phyloP scores from a whole-genome alignment of 2,888 invertebrate genomes.

The Caenorhabditis sp. region DNA sequence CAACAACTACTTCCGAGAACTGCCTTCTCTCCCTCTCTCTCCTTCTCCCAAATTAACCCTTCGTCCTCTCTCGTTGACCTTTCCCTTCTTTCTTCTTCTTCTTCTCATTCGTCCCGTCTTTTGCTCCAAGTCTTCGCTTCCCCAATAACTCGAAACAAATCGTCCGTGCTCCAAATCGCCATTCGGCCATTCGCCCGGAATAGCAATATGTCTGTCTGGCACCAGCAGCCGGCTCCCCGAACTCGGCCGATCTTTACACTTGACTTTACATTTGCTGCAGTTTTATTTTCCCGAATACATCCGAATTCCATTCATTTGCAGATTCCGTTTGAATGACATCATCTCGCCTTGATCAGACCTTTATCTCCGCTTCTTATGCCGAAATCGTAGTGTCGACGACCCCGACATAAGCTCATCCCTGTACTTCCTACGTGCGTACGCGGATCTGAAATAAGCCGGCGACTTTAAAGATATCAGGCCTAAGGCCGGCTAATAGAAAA shows the following conservation, averaged over 20 bases:
- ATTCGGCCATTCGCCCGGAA: slow-evolving; percentile 42
- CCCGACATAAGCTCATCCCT: slow-evolving; percentile 45
- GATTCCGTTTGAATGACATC: slow-evolving; percentile 24
- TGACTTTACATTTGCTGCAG: slow-evolving; percentile 30
- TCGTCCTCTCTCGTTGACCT: slow-evolving; percentile 13
- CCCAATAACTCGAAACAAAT: slow-evolving; percentile 23
- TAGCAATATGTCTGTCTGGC: slow-evolving; percentile 27
- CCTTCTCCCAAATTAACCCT: slow-evolving; percentile 22
- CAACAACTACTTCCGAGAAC: slow-evolving; percentile 1
- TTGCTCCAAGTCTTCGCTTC: not conserved
- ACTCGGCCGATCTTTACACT: slow-evolving; percentile 33
- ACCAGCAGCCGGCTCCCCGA: too few relatives aligned
- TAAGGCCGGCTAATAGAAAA: not conserved
- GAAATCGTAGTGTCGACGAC: slow-evolving; percentile 24
- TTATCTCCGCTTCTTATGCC: not conserved
- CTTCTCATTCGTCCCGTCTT: not conserved
- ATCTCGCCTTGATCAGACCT: slow-evolving; percentile 1
- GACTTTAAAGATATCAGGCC: not conserved
- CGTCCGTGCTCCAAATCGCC: slow-evolving; percentile 11
- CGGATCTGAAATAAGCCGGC: not conserved
- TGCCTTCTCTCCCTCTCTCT: too few relatives aligned
- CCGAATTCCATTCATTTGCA: slow-evolving; percentile 14
- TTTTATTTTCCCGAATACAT: slow-evolving; percentile 4
- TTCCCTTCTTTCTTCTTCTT: not conserved
- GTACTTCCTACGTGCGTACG: slow-evolving; percentile 32